A percentile compares a stretch with the other conserved stretches of the same genome.
Conservation (phyloP, 1,140 invertebrate genomes). For the Drosophila tani region DNA sequence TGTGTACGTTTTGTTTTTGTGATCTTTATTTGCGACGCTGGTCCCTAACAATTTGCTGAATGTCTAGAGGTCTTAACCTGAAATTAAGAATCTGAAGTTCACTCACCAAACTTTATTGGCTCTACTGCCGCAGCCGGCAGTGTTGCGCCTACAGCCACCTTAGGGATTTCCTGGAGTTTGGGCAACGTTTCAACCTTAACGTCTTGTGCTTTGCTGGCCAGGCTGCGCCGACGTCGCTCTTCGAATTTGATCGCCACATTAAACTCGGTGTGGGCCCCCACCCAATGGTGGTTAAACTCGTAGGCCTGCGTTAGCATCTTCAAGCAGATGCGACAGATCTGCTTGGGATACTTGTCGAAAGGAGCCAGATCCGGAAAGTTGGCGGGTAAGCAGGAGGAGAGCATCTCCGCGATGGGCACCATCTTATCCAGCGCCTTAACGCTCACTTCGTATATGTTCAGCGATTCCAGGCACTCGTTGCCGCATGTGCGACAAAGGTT, state of each 20-base stretch:
- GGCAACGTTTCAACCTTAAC: background rate
- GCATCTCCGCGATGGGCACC: slow-evolving; percentile 38
- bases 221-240: slow-evolving; percentile 53
- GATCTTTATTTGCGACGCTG: no score
- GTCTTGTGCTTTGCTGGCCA: slow-evolving; percentile 4
- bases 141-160: background rate
- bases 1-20: no score
- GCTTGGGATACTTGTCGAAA: slow-evolving; percentile 62
- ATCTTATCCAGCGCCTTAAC: slow-evolving; percentile 15
- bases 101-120: no score
- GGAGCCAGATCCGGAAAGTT: slow-evolving; percentile 21
- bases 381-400: slow-evolving; percentile 42
- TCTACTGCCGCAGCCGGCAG: background rate
- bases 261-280: slow-evolving; percentile 57
- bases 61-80: no score
- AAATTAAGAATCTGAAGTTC: no score
- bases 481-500: slow-evolving; percentile 75
- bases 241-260: slow-evolving; percentile 66
- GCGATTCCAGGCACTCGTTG: slow-evolving; percentile 59
- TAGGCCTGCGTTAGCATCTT: slow-evolving; percentile 59
- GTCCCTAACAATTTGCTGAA: no score
- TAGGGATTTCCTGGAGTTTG: background rate
- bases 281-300: slow-evolving; percentile 63
- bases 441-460: slow-evolving; percentile 45
- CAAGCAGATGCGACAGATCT: slow-evolving; percentile 63